phyloP scores from a whole-genome alignment of 2,113 vertebrate species.

The Rhagologus leucostigma region DNA sequence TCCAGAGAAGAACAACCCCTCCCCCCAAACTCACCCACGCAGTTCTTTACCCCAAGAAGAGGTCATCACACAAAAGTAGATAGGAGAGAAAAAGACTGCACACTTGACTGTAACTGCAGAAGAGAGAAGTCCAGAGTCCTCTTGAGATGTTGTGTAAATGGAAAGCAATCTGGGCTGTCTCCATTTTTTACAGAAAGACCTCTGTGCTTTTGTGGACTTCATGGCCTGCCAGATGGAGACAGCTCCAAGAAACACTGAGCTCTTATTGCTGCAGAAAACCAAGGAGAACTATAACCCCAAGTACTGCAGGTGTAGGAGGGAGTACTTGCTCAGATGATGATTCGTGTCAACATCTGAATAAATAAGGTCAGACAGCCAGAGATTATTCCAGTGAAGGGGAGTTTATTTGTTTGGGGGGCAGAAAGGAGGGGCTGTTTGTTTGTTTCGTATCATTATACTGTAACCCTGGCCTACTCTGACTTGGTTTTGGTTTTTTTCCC shows the following conservation, averaged over 20 bases:
- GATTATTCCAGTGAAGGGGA: slow-evolving; percentile 30
- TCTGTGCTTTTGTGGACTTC: slow-evolving; percentile 32
- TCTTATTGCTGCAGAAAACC: slow-evolving; percentile 50
- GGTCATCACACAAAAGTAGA: slow-evolving; percentile 45
- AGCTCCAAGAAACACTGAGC: slow-evolving; percentile 45
- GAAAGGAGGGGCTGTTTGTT: slow-evolving; percentile 31
- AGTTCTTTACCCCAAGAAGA: slow-evolving; percentile 62
- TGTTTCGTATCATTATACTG: neutral
- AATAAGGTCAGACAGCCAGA: slow-evolving; percentile 56
- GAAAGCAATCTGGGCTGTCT: slow-evolving; percentile 58
- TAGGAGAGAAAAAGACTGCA: slow-evolving; percentile 36
- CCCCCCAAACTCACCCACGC: slow-evolving; percentile 58
- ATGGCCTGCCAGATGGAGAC: slow-evolving; percentile 35
- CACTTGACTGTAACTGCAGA: slow-evolving; percentile 32
- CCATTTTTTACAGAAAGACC: slow-evolving; percentile 51
- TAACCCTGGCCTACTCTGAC: neutral
- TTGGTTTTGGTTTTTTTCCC: neutral
- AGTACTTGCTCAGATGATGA: slow-evolving; percentile 50
- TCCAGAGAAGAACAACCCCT: slow-evolving; percentile 59
- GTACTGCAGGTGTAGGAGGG: slow-evolving; percentile 55
- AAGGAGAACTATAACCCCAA: slow-evolving; percentile 46
- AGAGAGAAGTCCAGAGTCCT: slow-evolving; percentile 32
- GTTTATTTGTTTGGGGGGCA: slow-evolving; percentile 13
- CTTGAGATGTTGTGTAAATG: slow-evolving; percentile 65
- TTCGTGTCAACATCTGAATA: slow-evolving; percentile 62